Percentiles rank a stretch among this genome's conserved stretches.
These are phyloP conservation scores for Miichthys miiuy DNA, from an alignment of 2,797 vertebrate genomes.

Conservation along the genomic window DNA sequence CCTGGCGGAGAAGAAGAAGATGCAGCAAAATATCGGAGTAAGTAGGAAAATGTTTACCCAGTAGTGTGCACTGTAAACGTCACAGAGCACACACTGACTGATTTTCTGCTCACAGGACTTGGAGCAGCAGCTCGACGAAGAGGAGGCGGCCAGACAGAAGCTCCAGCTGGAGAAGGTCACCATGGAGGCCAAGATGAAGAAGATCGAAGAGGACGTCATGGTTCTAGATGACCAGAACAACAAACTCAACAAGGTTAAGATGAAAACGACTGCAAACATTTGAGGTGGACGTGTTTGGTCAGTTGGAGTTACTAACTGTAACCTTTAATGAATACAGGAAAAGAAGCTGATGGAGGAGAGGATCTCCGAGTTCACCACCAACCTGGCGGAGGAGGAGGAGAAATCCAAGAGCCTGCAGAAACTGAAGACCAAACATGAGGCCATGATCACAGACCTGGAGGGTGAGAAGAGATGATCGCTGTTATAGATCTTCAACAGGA, in stretches of 20 bases:
- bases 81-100: neutral
- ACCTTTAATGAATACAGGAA: constrained; percentile 84
- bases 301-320: neutral
- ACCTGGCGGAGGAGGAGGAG: constrained; percentile 97
- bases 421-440: constrained; percentile 97
- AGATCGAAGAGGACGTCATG: constrained; percentile 95
- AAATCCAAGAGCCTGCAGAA: constrained; percentile 99
- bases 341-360: constrained; percentile 97
- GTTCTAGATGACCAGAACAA: constrained; percentile 95
- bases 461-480: constrained; percentile 77
- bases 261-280: neutral
- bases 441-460: constrained; percentile 99
- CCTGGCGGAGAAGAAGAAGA: constrained; percentile 92
- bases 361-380: constrained; percentile 95
- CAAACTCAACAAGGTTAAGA: constrained; percentile 92
- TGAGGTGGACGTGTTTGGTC: neutral
- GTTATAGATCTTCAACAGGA: neutral
- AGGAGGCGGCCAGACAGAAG: constrained; percentile 96
- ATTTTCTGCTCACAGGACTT: constrained; percentile 87
- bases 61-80: neutral
- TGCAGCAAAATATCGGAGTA: constrained; percentile 98
- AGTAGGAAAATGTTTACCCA: constrained; percentile 10
- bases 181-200: constrained; percentile 95
- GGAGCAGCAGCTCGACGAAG: constrained; percentile 97
- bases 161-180: constrained; percentile 97